These are phyloP conservation scores for Synanthedon vespiformis DNA, from an alignment of 2,888 invertebrate species.

Conservation along the genomic window DNA sequence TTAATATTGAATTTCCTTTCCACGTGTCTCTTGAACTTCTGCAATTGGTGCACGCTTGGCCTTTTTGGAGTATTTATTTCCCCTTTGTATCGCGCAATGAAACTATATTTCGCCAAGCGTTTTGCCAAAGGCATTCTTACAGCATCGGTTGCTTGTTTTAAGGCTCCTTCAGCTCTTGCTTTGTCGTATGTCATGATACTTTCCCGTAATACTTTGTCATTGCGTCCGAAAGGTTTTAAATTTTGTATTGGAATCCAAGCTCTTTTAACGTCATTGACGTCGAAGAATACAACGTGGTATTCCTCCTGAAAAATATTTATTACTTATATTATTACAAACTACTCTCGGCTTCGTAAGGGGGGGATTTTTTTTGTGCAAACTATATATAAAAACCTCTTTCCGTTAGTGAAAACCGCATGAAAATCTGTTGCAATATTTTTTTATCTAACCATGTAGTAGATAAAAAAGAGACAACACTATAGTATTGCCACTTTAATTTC, in stretches of 20 bases:
- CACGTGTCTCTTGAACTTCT: slow-evolving; percentile 30
- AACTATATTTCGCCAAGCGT: slow-evolving; percentile 55
- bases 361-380: too few species aligned
- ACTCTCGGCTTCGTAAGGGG: too few species aligned
- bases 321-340: background rate
- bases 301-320: slow-evolving; percentile 46
- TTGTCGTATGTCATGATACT: slow-evolving; percentile 20
- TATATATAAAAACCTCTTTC: too few species aligned
- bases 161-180: slow-evolving; percentile 36
- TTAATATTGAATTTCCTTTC: slow-evolving; percentile 39
- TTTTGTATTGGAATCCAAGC: slow-evolving; percentile 54
- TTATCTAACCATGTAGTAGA: too few species aligned
- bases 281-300: slow-evolving; percentile 70
- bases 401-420: too few species aligned
- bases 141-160: slow-evolving; percentile 51
- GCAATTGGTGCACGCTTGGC: slow-evolving; percentile 26
- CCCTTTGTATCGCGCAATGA: slow-evolving; percentile 52
- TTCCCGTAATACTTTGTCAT: slow-evolving; percentile 20
- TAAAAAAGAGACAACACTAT: too few species aligned
- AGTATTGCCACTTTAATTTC: too few species aligned
- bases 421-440: too few species aligned
- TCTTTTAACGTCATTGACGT: slow-evolving; percentile 40
- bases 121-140: slow-evolving; percentile 26
- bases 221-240: slow-evolving; percentile 37
- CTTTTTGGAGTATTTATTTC: slow-evolving; percentile 40